Base-by-base conservation (phyloP, 2,888 invertebrate genomes). In the Tetheella fluctuosa region DNA sequence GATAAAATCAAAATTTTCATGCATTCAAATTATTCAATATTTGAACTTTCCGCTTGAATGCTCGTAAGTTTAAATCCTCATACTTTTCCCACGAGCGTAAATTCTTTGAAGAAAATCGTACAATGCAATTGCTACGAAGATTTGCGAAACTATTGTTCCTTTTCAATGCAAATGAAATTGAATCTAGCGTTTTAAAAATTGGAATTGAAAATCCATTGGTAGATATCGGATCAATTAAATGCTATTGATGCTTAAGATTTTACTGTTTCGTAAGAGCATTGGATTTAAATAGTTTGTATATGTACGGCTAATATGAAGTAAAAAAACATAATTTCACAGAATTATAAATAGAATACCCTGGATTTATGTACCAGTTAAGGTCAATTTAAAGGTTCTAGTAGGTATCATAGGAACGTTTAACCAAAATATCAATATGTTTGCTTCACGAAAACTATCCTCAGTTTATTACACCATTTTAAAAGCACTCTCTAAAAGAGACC, bases 111-210 rank as follows among this genome's bases (percentile, higher is more conserved):
- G 60, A 64, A 42, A 64, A 70, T 73, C 61, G 64, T 48, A 60
- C 59, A 52, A 59, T 64, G 62, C 63, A 70, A 73, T 73, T 73
- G 71, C 64, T 63, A 63, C 61, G 65, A 56, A 42, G 57, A 57
- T 63, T 63, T 66, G 62, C 54, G 28, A 12, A 30, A 54, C 57
- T 60, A 64, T 68, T 64, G 58, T 59, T 56, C 57, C 54, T 64
- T 65, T 59, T 62, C 48, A 60, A 70, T 72, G 68, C 67, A 71
- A 71, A 73, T 65, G 69, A 71, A 65, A 73, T 74, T 76, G 74
- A 70, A 64, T 65, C 68, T 62, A 63, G 63, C 63, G 58, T 65
- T 59, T 25, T 52, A 64, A 57, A 60, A 5, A 62, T 69, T 73
- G 72, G 64, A 71, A 74, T 69, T 69, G 63, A 64, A 62, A 67